Base-by-base conservation (phyloP, 1,140 invertebrate genomes). In the Drosophila ambigua region DNA sequence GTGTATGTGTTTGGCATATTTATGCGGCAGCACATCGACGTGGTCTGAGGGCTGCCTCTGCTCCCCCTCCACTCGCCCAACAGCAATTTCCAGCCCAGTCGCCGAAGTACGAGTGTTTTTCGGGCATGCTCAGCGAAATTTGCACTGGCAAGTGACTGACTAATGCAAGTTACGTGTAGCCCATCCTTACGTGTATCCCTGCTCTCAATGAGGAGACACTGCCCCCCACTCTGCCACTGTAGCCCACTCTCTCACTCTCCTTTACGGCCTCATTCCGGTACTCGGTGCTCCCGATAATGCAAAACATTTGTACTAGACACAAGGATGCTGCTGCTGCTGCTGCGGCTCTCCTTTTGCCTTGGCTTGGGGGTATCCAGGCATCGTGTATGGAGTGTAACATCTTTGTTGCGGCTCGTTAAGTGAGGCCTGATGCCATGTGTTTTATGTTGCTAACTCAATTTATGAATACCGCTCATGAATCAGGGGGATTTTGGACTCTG, bases 141-240 rank as follows among this genome's bases (percentile, higher is more conserved):
- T 63, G 55, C 54, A 76, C 60, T 80, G 72, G 48, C 72, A 80
- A 80, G 65, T 76, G 82, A 78, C 72, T 85, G 82, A 87, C 82
- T 85, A 88, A 85, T 85, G 82, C 76, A 76, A 68, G 57, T 85
- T 88, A 85, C 82, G 82, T 85, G 82, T 85, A 81, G 46, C 49
- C 59, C 43, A 43, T 28, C 31, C 31, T 9, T 31, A 60, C 23
- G n/a, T 55, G 48, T 61, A 68, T 15, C 63, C 50, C 7, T 31
- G 2, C 7, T 28, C 26, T 54, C 35, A 2, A 35, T 35, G 24
- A 45, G 57, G n/a, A 39, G 11, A 16, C 2, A 20, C 20, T 65
- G 26, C 5, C 3, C 23, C 28, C 41, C 49, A 4, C 4, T 2
- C 4, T 24, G 16, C 41, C 49, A 4, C 4, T 2, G 0, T 24